Evolutionary conservation across 1,140 invertebrate genomes (phyloP), one percentile per base, ranked within the genome.

Genomic region (Cydia pomonella): DNA sequence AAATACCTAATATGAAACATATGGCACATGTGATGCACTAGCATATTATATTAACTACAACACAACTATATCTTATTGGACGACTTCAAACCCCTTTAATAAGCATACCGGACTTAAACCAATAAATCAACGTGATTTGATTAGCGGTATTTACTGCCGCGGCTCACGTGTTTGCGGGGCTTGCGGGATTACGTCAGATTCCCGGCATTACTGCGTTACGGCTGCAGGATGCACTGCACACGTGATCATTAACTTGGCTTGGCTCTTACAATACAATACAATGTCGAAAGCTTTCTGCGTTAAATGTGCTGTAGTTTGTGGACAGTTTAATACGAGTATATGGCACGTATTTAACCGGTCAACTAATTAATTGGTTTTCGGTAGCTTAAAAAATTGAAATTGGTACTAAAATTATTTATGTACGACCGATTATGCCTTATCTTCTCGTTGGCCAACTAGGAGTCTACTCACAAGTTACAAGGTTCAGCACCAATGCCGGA

Each of bases 121-220:
- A 86, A 89, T 90, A 89, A 88, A 88, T 90, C 84, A 91, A 77
- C 82, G 79, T 87, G 84, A 90, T 90, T 90, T 85, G 83, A 89
- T 88, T 88, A 69, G 64, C 16, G 64, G 64, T 69, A 89, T 88
- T 91, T 82, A 81, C 76, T 78, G 74, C 77, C 63, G 29, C 38
- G 71, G 38, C 71, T 44, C 44, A 72, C 71, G 44, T 72, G 71
- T 72, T 72, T 47, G 38, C 38, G 25, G 23, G 12, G 44, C 16
- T 66, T 25, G 63, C 50, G n/a, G 64, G 64, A 69, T 69, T 69
- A 69, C 18, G 64, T 69, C 64, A 41, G 64, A 69, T 66, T 69
- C 7, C 64, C 64, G 9, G 29, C 64, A 38, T 69, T 69, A 69
- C 29, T 18, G 64, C 63, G 25, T 59, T 59, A 59, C 53, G 18